Evolutionary conservation across 2,888 invertebrate species (phyloP), one percentile per base, ranked within the genome.

Genomic region (Spatulosminthurus flaviceps): DNA sequence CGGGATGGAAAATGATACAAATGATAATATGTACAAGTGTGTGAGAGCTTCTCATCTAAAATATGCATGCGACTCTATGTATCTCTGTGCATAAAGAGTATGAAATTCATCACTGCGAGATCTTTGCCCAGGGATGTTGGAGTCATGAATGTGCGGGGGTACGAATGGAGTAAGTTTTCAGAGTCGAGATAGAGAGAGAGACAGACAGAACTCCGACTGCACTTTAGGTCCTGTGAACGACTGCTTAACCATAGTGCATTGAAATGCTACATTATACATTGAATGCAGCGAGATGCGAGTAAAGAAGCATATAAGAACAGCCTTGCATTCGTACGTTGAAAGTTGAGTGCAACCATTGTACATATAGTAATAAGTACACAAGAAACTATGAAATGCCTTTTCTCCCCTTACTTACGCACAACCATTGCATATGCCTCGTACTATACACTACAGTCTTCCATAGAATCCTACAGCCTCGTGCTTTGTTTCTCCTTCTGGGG

Each of bases 401-500:
- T 64, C 26, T 64, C n/a, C 64, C 64, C 64, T n/a, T 64, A 19
- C 24, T 11, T 64, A 4, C 2, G 4, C n/a, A 41, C 34, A 11
- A n/a, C 70, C 4, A 22, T 41, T 16, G 71, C n/a, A 13, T 9
- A 19, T 42, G 28, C 34, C 9, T 1, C n/a, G 5, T 19, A 19
- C 13, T 4, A 11, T 19, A 41, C n/a, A 22, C 29, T 24, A 34
- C 28, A 34, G 64, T 24, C 2, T 24, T n/a, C n/a, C n/a, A n/a
- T 24, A 16, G 26, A 34, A 34, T 34, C 34, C 5, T 34, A 26
- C 71, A 28, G 73, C 73, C 76, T 76, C 43, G 42, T 76, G 67
- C 76, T 76, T 76, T 76, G 67, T 67, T 67, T 66, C 69, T 69
- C 76, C 43, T 79, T 79, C 77, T 80, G 82, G 81, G 81, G 81